A percentile compares a stretch with the other conserved stretches of the same genome.
These are phyloP conservation scores for Dastarcus helophoroides DNA, from an alignment of 2,888 invertebrate species.

Conservation along the genomic window DNA sequence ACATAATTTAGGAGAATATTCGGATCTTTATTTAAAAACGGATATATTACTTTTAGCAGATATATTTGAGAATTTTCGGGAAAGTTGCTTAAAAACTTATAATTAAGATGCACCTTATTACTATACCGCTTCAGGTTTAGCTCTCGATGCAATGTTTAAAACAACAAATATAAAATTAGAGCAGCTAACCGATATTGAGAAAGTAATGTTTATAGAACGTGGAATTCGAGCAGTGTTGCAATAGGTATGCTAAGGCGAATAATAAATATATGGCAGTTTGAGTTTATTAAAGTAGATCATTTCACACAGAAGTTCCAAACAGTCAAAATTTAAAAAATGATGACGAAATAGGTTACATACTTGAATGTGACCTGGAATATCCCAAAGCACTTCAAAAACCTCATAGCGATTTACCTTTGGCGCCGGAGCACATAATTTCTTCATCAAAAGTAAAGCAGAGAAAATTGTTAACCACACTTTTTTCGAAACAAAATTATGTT, in stretches of 20 bases:
- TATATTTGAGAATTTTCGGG: constrained; percentile 15
- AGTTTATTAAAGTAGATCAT: constrained; percentile 17
- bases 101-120: constrained; percentile 26
- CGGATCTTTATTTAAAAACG: constrained; percentile 15
- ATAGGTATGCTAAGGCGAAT: constrained; percentile 23
- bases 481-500: constrained; percentile 16
- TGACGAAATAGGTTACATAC: constrained; percentile 22
- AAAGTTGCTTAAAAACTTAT: constrained; percentile 10
- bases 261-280: constrained; percentile 26
- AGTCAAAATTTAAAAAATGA: constrained; percentile 8
- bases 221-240: constrained; percentile 24
- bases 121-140: constrained; percentile 25
- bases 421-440: constrained; percentile 9
- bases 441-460: constrained; percentile 6
- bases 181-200: constrained; percentile 25
- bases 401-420: constrained; percentile 14
- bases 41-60: constrained; percentile 13
- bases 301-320: constrained; percentile 7
- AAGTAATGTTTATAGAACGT: too few relatives aligned
- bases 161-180: constrained; percentile 23
- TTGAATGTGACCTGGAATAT: constrained; percentile 33
- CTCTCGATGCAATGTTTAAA: constrained; percentile 29
- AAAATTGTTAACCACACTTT: constrained; percentile 15
- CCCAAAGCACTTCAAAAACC: constrained; percentile 23
- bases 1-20: constrained; percentile 23